Evolutionary conservation across 2,797 vertebrate species (phyloP).

Genomic region (Podarcis lilfordi): DNA sequence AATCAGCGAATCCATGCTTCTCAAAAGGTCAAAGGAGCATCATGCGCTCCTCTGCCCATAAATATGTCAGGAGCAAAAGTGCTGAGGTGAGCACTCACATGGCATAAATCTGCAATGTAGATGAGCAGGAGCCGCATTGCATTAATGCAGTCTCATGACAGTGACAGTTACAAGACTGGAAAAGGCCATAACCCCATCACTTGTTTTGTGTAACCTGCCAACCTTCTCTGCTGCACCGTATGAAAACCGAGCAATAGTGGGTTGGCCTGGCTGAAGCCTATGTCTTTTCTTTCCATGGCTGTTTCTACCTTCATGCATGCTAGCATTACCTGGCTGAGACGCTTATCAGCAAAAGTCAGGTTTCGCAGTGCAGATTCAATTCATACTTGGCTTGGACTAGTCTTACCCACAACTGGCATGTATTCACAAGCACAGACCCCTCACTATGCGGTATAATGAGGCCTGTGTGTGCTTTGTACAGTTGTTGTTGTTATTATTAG

Average conservation of each 20-base stretch:
- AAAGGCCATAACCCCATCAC: slow-evolving; percentile 24
- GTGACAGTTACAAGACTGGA: slow-evolving; percentile 35
- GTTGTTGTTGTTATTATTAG: background rate
- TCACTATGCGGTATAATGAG: background rate
- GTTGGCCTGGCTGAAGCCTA: slow-evolving; percentile 18
- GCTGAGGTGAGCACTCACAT: slow-evolving; percentile 13
- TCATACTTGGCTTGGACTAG: background rate
- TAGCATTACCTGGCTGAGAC: background rate
- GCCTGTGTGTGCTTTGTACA: background rate
- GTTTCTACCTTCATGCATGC: background rate
- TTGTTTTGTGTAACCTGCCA: slow-evolving; percentile 32
- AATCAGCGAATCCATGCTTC: background rate
- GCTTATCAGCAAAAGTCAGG: too few relatives aligned
- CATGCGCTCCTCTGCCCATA: slow-evolving; percentile 24
- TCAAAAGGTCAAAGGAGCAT: slow-evolving; percentile 24
- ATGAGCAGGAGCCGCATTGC: slow-evolving; percentile 26
- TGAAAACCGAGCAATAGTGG: slow-evolving; percentile 48
- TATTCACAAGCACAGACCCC: background rate
- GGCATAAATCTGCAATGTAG: slow-evolving; percentile 25
- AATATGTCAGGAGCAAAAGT: slow-evolving; percentile 31
- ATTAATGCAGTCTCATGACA: slow-evolving; percentile 34
- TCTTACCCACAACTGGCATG: background rate
- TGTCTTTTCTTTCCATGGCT: background rate
- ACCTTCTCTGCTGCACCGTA: slow-evolving; percentile 45
- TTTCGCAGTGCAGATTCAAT: background rate